These are phyloP conservation scores for Rana temporaria DNA, from an alignment of 2,113 vertebrate genomes.

Conservation along the genomic window DNA sequence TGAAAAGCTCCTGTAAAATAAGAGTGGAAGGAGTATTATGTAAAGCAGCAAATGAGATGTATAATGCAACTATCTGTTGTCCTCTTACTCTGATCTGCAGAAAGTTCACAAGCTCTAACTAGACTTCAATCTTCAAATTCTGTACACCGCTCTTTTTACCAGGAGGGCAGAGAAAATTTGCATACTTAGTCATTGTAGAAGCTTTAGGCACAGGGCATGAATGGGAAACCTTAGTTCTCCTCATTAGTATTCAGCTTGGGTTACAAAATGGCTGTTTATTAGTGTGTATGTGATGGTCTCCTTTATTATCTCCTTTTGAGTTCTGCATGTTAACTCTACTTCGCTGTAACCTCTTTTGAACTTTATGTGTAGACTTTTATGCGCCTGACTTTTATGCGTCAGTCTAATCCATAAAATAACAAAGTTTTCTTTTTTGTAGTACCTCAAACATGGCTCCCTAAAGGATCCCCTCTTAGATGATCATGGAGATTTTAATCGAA, in stretches of 20 bases:
- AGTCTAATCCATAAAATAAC: conserved; percentile 1
- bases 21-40: too few species aligned
- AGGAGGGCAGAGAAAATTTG: too few species aligned
- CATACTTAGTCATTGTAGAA: too few species aligned
- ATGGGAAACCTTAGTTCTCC: neutral
- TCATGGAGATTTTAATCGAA: conserved; percentile 90
- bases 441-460: conserved; percentile 87
- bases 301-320: neutral
- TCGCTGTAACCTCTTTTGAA: neutral
- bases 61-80: too few species aligned
- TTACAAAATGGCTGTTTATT: conserved; percentile 5
- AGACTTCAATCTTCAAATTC: too few species aligned
- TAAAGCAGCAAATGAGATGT: too few species aligned
- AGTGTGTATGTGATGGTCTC: neutral
- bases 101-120: too few species aligned
- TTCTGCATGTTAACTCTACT: neutral
- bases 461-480: conserved; percentile 96
- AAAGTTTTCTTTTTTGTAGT: conserved; percentile 72
- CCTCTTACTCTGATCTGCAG: too few species aligned
- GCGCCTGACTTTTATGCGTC: neutral
- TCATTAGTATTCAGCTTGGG: neutral
- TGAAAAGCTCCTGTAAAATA: too few species aligned
- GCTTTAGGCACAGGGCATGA: neutral
- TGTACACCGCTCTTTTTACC: too few species aligned
- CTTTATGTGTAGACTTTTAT: neutral